A percentile compares a stretch with the other conserved stretches of the same genome.
Evolutionary conservation across 2,113 vertebrate species (phyloP).

Genomic region (Tauraco erythrolophus): DNA sequence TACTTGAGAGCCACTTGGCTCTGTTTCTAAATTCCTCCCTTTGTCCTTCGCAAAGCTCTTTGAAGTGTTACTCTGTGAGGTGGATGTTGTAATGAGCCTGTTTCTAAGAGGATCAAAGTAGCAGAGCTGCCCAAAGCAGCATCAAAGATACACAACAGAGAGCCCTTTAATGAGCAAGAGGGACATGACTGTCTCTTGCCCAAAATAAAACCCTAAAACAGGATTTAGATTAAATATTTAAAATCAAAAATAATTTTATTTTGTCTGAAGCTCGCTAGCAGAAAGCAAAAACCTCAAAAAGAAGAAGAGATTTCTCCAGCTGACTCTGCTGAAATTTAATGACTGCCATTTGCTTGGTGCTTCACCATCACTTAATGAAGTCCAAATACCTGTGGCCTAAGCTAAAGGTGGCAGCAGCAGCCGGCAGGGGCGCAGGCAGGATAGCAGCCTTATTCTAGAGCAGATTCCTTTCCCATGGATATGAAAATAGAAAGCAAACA

Average conservation of each 20-base stretch:
- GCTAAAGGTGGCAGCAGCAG: not conserved
- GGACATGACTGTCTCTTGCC: not conserved
- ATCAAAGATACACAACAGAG: conserved; percentile 62
- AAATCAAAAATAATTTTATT: conserved; percentile 45
- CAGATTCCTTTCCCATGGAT: conserved; percentile 80
- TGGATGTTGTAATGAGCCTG: conserved; percentile 62
- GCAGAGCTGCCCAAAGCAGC: conserved; percentile 60
- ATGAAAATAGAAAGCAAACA: conserved; percentile 81
- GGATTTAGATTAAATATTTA: conserved; percentile 68
- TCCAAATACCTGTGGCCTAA: not conserved
- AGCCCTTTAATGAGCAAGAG: conserved; percentile 56
- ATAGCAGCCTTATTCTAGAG: not conserved
- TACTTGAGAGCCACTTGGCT: conserved; percentile 65
- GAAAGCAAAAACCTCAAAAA: not conserved
- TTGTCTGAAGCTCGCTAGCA: not conserved
- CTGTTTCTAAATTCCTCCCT: conserved; percentile 58
- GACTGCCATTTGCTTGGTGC: not conserved
- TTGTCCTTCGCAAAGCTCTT: conserved; percentile 64
- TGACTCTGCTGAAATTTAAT: conserved; percentile 29
- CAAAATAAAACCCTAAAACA: conserved; percentile 34
- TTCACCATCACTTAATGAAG: conserved; percentile 33
- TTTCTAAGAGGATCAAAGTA: conserved; percentile 70
- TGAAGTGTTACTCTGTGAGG: conserved; percentile 68
- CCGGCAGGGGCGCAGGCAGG: not conserved
- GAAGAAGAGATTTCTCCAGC: not conserved